Evolutionary conservation across 2,113 vertebrate species (phyloP).

Genomic region (Pogona vitticeps): DNA sequence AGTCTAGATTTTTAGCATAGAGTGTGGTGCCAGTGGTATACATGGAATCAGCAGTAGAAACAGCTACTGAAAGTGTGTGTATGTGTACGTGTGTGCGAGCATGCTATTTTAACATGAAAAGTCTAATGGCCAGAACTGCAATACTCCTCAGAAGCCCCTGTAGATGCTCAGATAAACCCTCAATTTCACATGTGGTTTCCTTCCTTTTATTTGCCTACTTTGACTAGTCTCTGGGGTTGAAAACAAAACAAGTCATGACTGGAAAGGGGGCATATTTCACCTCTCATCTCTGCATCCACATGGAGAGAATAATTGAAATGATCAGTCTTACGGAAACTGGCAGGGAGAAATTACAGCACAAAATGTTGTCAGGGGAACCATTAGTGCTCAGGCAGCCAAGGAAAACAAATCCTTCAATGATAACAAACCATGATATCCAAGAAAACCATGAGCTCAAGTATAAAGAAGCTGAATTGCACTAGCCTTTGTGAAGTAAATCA

Average conservation of each 20-base stretch:
- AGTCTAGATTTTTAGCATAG: too few species aligned
- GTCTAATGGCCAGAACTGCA: not conserved
- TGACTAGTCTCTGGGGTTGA: not conserved
- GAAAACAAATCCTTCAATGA: slow-evolving; percentile 54
- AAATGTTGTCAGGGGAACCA: slow-evolving; percentile 58
- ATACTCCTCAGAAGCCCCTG: slow-evolving; percentile 3
- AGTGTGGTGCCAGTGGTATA: too few species aligned
- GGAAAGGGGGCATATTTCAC: slow-evolving; percentile 54
- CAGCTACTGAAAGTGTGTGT: too few species aligned
- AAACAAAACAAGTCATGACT: slow-evolving; percentile 25
- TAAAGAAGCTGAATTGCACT: slow-evolving; percentile 25
- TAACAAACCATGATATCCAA: slow-evolving; percentile 50
- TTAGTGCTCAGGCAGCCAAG: slow-evolving; percentile 36
- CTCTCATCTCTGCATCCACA: slow-evolving; percentile 36
- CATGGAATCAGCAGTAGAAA: too few species aligned
- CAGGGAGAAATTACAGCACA: slow-evolving; percentile 17
- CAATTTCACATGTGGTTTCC: not conserved
- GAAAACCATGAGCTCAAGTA: slow-evolving; percentile 23
- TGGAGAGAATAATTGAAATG: slow-evolving; percentile 56
- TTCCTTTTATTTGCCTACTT: slow-evolving; percentile 19
- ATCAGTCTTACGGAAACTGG: slow-evolving; percentile 50
- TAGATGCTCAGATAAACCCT: not conserved
- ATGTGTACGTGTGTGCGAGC: too few species aligned
- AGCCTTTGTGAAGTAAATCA: slow-evolving; percentile 42
- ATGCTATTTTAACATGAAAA: not conserved